Conservation (phyloP, 2,113 vertebrate genomes). For the Guaruba guarouba region DNA sequence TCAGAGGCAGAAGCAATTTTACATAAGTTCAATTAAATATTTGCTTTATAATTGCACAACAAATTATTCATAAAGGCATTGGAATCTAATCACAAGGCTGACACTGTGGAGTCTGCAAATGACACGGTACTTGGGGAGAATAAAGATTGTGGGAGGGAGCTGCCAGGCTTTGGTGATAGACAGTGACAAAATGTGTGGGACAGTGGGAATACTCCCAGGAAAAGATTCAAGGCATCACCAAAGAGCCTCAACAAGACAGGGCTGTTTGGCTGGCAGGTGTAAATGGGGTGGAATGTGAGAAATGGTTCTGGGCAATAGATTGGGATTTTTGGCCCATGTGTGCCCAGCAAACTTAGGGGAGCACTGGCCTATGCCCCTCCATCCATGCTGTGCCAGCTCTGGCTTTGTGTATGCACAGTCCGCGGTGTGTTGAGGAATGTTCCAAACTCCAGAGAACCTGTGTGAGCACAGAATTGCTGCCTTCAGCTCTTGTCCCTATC, state of each 20-base stretch:
- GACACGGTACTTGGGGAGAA: constrained; percentile 51
- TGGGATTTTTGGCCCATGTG: neutral
- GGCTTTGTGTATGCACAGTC: accelerated
- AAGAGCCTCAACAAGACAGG: neutral
- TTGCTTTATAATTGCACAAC: constrained; percentile 70
- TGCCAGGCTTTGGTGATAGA: neutral
- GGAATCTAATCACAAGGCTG: constrained; percentile 62
- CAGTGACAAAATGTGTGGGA: neutral
- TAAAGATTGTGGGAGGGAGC: constrained; percentile 7
- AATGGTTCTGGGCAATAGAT: neutral
- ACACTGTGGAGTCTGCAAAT: constrained; percentile 43
- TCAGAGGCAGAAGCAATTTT: constrained; percentile 61
- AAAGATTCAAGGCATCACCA: neutral
- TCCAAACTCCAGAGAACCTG: neutral
- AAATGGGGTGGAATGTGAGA: neutral
- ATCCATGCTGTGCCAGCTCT: neutral
- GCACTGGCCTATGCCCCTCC: neutral
- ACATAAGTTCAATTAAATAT: constrained; percentile 73
- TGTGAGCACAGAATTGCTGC: neutral
- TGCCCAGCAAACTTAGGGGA: neutral
- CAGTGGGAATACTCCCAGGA: neutral
- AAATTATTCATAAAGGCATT: constrained; percentile 72
- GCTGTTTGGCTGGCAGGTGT: accelerated
- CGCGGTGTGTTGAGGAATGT: too few relatives aligned
- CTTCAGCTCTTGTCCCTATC: neutral